Conservation (phyloP, 2,797 vertebrate genomes). For the Gobio occitaniae region DNA sequence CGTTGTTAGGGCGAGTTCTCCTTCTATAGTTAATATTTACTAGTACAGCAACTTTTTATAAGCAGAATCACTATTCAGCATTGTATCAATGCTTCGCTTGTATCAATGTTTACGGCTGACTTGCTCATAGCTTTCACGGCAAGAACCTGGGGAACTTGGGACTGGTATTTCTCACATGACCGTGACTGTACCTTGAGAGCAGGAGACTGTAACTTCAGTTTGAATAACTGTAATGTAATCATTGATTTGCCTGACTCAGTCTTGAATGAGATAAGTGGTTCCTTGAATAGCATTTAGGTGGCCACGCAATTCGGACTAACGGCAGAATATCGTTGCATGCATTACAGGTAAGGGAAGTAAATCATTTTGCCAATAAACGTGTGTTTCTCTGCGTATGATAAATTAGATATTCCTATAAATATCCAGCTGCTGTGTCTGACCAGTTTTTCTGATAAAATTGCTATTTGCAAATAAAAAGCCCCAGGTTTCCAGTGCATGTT, state of each 20-base stretch:
- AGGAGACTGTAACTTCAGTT: background rate
- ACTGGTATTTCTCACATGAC: background rate
- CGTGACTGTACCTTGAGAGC: background rate
- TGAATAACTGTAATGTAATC: background rate
- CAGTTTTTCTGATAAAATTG: background rate
- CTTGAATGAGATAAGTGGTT: background rate
- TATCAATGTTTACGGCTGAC: background rate
- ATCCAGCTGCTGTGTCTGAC: background rate
- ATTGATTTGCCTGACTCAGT: background rate
- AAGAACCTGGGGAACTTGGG: background rate
- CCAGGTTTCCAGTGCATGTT: background rate
- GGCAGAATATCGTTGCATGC: background rate
- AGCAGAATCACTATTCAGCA: background rate
- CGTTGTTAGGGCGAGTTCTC: background rate
- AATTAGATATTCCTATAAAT: background rate
- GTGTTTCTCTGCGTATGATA: background rate
- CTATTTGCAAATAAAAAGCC: background rate
- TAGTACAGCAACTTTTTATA: background rate
- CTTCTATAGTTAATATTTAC: background rate
- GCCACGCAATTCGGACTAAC: background rate
- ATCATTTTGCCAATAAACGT: background rate
- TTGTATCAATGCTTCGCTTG: background rate
- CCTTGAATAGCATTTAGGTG: background rate
- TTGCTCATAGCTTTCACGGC: background rate
- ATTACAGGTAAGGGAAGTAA: background rate